Percentiles rank a stretch among this genome's conserved stretches.
These are phyloP conservation scores for Idaea aversata DNA, from an alignment of 2,888 invertebrate species.

Conservation along the genomic window DNA sequence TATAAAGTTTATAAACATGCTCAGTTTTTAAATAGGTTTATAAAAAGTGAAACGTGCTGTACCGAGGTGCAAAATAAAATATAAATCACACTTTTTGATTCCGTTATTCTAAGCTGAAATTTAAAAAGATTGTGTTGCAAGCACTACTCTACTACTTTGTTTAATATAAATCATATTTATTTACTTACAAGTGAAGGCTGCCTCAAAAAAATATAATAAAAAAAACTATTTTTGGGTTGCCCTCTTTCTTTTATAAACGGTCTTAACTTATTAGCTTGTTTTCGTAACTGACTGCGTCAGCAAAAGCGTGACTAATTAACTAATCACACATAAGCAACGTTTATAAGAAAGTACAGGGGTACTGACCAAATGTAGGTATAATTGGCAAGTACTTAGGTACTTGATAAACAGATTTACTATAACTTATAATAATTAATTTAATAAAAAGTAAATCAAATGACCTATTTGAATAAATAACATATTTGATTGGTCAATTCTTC, in stretches of 20 bases:
- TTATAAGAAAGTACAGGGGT: no score
- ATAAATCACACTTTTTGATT: slow-evolving; percentile 23
- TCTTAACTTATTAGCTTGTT: neutral
- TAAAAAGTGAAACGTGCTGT: slow-evolving; percentile 38
- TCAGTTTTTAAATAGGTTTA: slow-evolving; percentile 15
- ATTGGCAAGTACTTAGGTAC: no score
- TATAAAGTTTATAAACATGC: slow-evolving; percentile 26
- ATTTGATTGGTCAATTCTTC: neutral
- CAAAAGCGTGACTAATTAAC: neutral
- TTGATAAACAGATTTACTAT: no score
- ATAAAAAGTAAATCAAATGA: neutral
- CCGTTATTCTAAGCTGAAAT: slow-evolving; percentile 23
- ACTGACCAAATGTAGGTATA: no score
- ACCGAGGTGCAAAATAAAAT: slow-evolving; percentile 38
- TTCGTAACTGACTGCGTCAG: neutral
- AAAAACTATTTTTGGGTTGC: neutral
- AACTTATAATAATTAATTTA: neutral
- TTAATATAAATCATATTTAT: slow-evolving; percentile 13
- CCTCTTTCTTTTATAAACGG: neutral
- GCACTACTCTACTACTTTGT: slow-evolving; percentile 46
- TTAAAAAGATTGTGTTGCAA: slow-evolving; percentile 41
- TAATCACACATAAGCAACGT: neutral
- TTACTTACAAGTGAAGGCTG: slow-evolving; percentile 42
- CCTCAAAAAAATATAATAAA: slow-evolving; percentile 17
- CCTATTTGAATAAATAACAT: neutral